Percentiles rank a stretch among this genome's conserved stretches.
phyloP scores from a whole-genome alignment of 2,888 invertebrate genomes.

The Melangyna quadrimaculata region DNA sequence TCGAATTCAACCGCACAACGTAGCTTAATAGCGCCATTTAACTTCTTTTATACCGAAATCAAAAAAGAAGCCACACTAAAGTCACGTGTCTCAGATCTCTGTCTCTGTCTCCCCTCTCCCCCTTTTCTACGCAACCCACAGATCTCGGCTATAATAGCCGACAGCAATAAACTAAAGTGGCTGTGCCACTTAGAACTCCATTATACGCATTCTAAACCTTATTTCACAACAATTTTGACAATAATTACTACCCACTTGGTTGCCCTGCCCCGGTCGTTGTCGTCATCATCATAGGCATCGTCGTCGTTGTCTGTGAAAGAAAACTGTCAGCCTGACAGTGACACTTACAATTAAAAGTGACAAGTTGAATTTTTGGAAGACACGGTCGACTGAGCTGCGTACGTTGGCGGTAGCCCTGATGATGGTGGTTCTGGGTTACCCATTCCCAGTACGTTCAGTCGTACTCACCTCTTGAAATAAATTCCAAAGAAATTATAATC shows the following conservation, averaged over 20 bases:
- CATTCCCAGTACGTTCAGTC: not conserved
- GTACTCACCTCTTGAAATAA: not conserved
- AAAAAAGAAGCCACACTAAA: constrained; percentile 43
- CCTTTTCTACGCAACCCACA: not conserved
- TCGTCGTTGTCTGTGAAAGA: not conserved
- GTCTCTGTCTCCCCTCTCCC: not conserved
- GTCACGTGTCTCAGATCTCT: constrained; percentile 50
- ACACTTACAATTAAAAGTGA: constrained; percentile 63
- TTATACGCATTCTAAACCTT: constrained; percentile 57
- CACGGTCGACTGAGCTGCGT: not conserved
- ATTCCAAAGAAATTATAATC: constrained; percentile 59
- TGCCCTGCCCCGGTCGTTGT: not conserved
- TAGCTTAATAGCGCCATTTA: constrained; percentile 53
- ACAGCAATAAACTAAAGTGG: constrained; percentile 53
- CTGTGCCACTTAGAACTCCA: constrained; percentile 64
- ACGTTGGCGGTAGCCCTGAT: not conserved
- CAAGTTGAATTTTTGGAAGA: constrained; percentile 30
- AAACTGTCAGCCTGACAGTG: constrained; percentile 48
- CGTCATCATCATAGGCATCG: too few species aligned
- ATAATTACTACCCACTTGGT: constrained; percentile 65
- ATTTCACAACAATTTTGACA: constrained; percentile 61
- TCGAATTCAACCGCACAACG: constrained; percentile 38
- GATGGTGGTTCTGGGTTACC: not conserved
- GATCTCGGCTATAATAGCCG: constrained; percentile 6
- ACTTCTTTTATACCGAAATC: constrained; percentile 39